Percentiles rank a stretch among this genome's conserved stretches.
Conservation (phyloP, 2,113 vertebrate species). For the Drymodes brunneopygia region DNA sequence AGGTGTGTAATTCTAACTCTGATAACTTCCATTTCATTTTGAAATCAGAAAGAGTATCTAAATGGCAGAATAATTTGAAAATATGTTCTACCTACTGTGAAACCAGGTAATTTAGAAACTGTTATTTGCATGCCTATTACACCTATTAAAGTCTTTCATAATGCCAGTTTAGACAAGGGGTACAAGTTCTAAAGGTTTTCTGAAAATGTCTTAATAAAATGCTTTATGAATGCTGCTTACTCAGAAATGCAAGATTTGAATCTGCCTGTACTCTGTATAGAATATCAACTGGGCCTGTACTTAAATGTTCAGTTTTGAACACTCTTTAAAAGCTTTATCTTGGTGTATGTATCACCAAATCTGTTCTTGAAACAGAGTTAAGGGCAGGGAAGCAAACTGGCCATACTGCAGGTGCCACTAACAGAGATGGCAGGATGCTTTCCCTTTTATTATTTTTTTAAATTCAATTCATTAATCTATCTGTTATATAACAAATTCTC, state of each 20-base stretch:
- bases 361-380: not conserved
- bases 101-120: not conserved
- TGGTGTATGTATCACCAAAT: not conserved
- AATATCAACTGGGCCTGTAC: not conserved
- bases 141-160: not conserved
- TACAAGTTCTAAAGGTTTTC: not conserved
- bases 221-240: not conserved
- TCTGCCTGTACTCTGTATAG: not conserved
- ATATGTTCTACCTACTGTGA: slow-evolving; percentile 9
- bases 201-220: not conserved
- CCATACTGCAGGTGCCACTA: not conserved
- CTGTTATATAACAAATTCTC: not conserved
- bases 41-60: slow-evolving; percentile 7
- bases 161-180: not conserved
- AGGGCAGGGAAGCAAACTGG: not conserved
- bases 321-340: not conserved
- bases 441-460: not conserved
- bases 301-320: not conserved
- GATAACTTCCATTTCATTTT: slow-evolving; percentile 24
- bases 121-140: not conserved
- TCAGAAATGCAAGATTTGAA: not conserved
- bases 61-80: slow-evolving; percentile 12
- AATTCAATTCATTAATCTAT: not conserved
- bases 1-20: not conserved
- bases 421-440: not conserved